These are phyloP conservation scores for Macrosoma leucophasiata DNA, from an alignment of 2,888 invertebrate species.

Conservation along the genomic window DNA sequence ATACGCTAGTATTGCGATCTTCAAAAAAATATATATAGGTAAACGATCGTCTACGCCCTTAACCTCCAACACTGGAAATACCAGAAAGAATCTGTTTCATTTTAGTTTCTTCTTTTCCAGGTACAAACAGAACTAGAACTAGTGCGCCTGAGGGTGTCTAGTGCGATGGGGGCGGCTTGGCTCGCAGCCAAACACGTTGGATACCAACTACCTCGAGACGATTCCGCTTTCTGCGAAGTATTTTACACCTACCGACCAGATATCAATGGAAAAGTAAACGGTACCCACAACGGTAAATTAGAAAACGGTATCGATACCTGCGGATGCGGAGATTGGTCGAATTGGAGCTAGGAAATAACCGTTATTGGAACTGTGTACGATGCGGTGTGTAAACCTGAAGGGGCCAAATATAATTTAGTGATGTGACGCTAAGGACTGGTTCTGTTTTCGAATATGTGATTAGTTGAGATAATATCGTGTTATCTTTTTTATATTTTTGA, in stretches of 20 bases:
- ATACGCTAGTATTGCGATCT: too few relatives aligned
- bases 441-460: too few relatives aligned
- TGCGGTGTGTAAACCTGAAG: slow-evolving; percentile 14
- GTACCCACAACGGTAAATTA: slow-evolving; percentile 10
- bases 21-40: too few relatives aligned
- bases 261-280: slow-evolving; percentile 29
- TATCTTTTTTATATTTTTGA: too few relatives aligned
- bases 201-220: slow-evolving; percentile 80
- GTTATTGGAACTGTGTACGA: slow-evolving; percentile 2
- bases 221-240: slow-evolving; percentile 79
- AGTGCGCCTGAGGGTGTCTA: slow-evolving; percentile 81
- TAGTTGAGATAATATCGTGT: too few relatives aligned
- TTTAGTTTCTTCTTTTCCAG: slow-evolving; percentile 33
- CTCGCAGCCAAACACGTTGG: slow-evolving; percentile 84
- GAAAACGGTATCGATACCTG: slow-evolving; percentile 27
- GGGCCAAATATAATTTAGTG: too few relatives aligned
- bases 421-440: too few relatives aligned
- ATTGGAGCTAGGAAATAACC: slow-evolving; percentile 34
- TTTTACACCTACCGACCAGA: slow-evolving; percentile 76
- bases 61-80: too few relatives aligned
- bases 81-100: background rate
- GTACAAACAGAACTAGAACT: slow-evolving; percentile 71
- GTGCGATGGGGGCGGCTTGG: slow-evolving; percentile 91
- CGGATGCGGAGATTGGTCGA: slow-evolving; percentile 36
- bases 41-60: too few relatives aligned